These are phyloP conservation scores for Hemibagrus guttatus DNA, from an alignment of 2,797 vertebrate genomes.

Conservation along the genomic window DNA sequence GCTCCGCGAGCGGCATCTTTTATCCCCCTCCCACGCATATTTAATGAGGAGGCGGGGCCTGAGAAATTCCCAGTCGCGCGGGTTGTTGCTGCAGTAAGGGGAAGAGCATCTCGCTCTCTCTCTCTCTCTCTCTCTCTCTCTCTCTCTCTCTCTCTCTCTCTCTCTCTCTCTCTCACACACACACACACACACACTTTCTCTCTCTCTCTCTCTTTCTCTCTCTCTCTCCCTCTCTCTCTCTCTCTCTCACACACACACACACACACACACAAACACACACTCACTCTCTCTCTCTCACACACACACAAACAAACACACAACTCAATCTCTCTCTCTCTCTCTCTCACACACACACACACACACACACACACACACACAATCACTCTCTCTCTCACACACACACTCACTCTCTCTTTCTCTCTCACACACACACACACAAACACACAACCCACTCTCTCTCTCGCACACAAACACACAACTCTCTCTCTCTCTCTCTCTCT, in stretches of 20 bases:
- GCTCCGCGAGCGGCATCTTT: slow-evolving; percentile 52
- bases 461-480: neutral
- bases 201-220: neutral
- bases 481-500: neutral
- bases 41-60: slow-evolving; percentile 63
- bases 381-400: neutral
- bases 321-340: neutral
- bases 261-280: neutral
- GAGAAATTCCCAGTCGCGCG: slow-evolving; percentile 67
- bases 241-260: neutral
- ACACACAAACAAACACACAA: no score
- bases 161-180: neutral
- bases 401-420: neutral
- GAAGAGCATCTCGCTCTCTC: slow-evolving; percentile 20
- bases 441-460: neutral
- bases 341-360: no score
- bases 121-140: neutral
- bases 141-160: neutral
- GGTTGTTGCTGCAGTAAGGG: slow-evolving; percentile 55
- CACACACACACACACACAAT: no score
- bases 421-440: no score
- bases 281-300: neutral
- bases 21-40: slow-evolving; percentile 52
- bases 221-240: neutral
- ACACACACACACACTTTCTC: neutral